Evolutionary conservation across 2,797 vertebrate genomes (phyloP).

Genomic region (Bovichtus variegatus): DNA sequence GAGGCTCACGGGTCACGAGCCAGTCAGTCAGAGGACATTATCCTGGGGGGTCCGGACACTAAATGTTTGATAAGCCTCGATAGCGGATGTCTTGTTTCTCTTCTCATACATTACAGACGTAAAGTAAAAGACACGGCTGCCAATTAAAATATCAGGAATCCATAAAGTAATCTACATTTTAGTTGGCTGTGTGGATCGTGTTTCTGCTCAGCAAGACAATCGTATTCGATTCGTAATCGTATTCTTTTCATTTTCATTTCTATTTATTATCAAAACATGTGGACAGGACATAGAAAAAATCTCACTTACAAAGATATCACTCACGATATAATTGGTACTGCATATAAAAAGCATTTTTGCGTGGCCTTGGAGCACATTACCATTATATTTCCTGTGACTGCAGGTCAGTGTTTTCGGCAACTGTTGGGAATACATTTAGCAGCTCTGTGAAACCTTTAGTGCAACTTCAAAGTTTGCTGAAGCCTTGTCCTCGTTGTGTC

Average conservation of each 20-base stretch:
- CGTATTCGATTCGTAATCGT: too few species aligned
- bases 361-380: slow-evolving; percentile 25
- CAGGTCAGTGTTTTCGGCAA: slow-evolving; percentile 14
- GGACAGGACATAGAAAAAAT: slow-evolving; percentile 16
- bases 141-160: neutral
- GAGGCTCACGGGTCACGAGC: slow-evolving; percentile 61
- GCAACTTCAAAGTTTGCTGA: neutral
- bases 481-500: slow-evolving; percentile 42
- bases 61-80: slow-evolving; percentile 72
- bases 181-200: neutral
- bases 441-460: neutral
- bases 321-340: neutral
- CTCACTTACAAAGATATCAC: slow-evolving; percentile 18
- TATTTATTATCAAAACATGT: slow-evolving; percentile 60
- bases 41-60: slow-evolving; percentile 55
- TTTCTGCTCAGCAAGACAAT: slow-evolving; percentile 2
- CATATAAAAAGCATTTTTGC: slow-evolving; percentile 3
- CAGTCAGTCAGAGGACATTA: slow-evolving; percentile 71
- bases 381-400: neutral
- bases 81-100: slow-evolving; percentile 66
- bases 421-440: neutral
- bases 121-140: neutral
- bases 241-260: too few species aligned
- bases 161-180: neutral
- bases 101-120: slow-evolving; percentile 28